Percentiles rank a stretch among this genome's conserved stretches.
Conservation (phyloP, 1,140 invertebrate species). For the Pygmarrhopalites habei region DNA sequence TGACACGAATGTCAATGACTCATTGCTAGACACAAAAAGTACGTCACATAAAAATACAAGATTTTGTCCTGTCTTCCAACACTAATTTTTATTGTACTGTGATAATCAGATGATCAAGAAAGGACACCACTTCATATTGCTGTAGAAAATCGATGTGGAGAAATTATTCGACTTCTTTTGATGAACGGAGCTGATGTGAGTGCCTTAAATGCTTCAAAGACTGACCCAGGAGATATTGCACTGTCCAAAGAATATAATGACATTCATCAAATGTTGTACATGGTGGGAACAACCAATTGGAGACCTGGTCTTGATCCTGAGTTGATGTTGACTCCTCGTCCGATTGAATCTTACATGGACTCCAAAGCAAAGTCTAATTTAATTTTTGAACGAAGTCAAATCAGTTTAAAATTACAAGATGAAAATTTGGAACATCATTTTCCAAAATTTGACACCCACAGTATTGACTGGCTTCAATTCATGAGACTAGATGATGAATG, state of each 20-base stretch:
- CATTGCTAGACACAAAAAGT: too few species aligned
- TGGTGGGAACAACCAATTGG: not conserved
- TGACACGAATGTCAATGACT: too few species aligned
- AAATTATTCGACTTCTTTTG: not conserved
- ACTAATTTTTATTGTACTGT: too few species aligned
- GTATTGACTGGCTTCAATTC: not conserved
- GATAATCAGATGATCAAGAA: not conserved
- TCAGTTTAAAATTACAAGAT: not conserved
- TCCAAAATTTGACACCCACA: not conserved
- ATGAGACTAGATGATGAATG: constrained; percentile 1
- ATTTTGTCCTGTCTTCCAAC: too few species aligned
- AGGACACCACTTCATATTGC: not conserved
- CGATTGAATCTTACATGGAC: not conserved
- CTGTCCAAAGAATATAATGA: not conserved
- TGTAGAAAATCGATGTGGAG: not conserved
- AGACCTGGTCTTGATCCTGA: not conserved
- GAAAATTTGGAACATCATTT: not conserved
- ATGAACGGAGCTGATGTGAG: not conserved
- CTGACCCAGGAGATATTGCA: not conserved
- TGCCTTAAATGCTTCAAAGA: not conserved
- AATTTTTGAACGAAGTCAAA: not conserved
- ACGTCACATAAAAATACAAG: too few species aligned
- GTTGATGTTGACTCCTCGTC: not conserved
- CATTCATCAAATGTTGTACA: not conserved
- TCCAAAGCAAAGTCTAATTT: not conserved